Base-by-base conservation (phyloP, 2,113 vertebrate species). In the Hymenochirus boettgeri region DNA sequence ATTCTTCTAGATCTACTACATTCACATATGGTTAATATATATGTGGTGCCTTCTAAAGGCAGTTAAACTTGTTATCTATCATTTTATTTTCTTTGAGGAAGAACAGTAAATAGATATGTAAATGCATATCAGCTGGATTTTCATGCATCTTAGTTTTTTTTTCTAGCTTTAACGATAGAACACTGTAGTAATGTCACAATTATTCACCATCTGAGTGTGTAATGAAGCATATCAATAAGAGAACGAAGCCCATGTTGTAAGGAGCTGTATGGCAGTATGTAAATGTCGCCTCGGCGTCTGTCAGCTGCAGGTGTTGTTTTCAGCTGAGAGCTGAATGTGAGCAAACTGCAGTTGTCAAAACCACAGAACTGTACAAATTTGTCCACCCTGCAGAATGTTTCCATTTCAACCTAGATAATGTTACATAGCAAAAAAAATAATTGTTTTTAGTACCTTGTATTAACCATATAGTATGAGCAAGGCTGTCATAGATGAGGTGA, bases 241-340 rank as follows among this genome's bases (percentile, higher is more conserved):
- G 64, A 52, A 48, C 24, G 57, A 60, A 33, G 18, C 65, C 54
- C 54, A 57, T 57, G 23, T 69, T 69, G 56, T 52, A 60, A 53
- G 47, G 33, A 58, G 37, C 57, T n/a, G 47, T 67, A 33, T 59
- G 23, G 23, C 31, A 22, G 56, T 60, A 69, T 69, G 65, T 69
- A 69, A 67, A 69, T 69, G 47, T 53, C 42, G 18, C 33, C 57
- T 69, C 57, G 45, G 65, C 64, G 64, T 69, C 65, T 69, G 65
- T 69, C 57, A 69, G 25, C 47, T 60, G 57, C 57, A 69, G 65
- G 65, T 69, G 65, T 39, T 69, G 65, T 60, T 69, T 69, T 69
- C 54, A 57, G 65, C 46, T n/a, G n/a, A n/a, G n/a, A n/a, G n/a
- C n/a, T 52, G 47, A 69, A 69, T 45, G 25, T 21, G 18, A 48